Evolutionary conservation across 2,113 vertebrate genomes (phyloP).

Genomic region (Ageneiosus marmoratus): DNA sequence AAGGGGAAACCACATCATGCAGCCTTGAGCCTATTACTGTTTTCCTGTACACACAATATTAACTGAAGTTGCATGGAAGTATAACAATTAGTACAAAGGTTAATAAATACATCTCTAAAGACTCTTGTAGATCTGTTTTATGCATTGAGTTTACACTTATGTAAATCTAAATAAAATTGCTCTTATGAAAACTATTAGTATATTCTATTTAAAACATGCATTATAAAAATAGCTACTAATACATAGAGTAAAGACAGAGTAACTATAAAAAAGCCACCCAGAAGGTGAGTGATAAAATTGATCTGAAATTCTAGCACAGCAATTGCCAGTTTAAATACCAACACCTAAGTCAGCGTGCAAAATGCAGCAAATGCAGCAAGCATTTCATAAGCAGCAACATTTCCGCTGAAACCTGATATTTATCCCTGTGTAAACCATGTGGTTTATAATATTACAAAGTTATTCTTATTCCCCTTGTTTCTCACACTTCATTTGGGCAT

Average conservation of each 20-base stretch:
- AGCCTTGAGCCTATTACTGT: slow-evolving; percentile 12
- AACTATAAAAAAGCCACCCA: not conserved
- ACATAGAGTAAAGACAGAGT: not conserved
- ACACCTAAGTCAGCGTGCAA: slow-evolving; percentile 71
- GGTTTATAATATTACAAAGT: slow-evolving; percentile 73
- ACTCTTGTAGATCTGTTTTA: not conserved
- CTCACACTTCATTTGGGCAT: slow-evolving; percentile 78
- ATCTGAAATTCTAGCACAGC: slow-evolving; percentile 73
- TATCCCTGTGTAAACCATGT: slow-evolving; percentile 75
- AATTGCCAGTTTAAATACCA: slow-evolving; percentile 70
- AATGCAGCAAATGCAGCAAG: slow-evolving; percentile 72
- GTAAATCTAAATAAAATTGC: not conserved
- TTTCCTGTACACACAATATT: not conserved
- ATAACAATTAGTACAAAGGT: not conserved
- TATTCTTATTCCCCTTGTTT: slow-evolving; percentile 73
- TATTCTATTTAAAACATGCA: not conserved
- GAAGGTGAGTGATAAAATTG: slow-evolving; percentile 36
- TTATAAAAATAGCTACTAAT: not conserved
- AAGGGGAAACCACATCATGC: slow-evolving; percentile 58
- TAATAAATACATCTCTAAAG: not conserved
- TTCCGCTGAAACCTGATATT: slow-evolving; percentile 74
- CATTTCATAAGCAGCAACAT: slow-evolving; percentile 68
- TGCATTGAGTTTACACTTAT: not conserved
- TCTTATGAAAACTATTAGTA: not conserved
- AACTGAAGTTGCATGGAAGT: not conserved